A percentile compares a stretch with the other conserved stretches of the same genome.
Evolutionary conservation across 1,140 invertebrate genomes (phyloP).

Genomic region (Apolygus lucorum): DNA sequence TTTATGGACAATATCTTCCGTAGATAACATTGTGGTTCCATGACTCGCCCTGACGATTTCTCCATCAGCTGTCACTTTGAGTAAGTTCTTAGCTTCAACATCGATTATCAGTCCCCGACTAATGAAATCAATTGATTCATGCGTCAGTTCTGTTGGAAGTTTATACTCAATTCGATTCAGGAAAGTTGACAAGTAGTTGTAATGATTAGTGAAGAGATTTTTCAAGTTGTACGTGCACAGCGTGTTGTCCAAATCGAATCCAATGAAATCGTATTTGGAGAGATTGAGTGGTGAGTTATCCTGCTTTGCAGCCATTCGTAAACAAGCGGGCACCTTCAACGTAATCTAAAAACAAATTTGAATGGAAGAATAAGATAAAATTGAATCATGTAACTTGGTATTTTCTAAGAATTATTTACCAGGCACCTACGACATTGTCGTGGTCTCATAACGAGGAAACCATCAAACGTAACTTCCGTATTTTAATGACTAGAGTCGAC

Average conservation of each 20-base stretch:
- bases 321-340: not conserved
- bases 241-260: constrained; percentile 72
- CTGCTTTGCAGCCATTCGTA: not conserved
- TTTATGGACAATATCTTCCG: constrained; percentile 47
- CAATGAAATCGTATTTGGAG: constrained; percentile 61
- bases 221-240: constrained; percentile 58
- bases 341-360: not conserved
- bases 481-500: too few relatives aligned
- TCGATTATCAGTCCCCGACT: constrained; percentile 70
- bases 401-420: not conserved
- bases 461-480: too few relatives aligned
- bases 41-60: constrained; percentile 56
- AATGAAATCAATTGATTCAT: constrained; percentile 52
- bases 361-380: not conserved
- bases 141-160: constrained; percentile 45
- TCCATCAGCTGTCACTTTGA: constrained; percentile 54
- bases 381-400: not conserved
- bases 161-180: constrained; percentile 54
- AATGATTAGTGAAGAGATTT: constrained; percentile 52
- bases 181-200: constrained; percentile 52
- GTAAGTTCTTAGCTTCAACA: constrained; percentile 57
- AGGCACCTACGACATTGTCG: too few relatives aligned
- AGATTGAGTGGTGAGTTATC: constrained; percentile 40
- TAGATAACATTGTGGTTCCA: constrained; percentile 52
- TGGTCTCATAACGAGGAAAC: too few relatives aligned